Evolutionary conservation across 1,140 invertebrate genomes (phyloP).

Genomic region (Homalodisca vitripennis): DNA sequence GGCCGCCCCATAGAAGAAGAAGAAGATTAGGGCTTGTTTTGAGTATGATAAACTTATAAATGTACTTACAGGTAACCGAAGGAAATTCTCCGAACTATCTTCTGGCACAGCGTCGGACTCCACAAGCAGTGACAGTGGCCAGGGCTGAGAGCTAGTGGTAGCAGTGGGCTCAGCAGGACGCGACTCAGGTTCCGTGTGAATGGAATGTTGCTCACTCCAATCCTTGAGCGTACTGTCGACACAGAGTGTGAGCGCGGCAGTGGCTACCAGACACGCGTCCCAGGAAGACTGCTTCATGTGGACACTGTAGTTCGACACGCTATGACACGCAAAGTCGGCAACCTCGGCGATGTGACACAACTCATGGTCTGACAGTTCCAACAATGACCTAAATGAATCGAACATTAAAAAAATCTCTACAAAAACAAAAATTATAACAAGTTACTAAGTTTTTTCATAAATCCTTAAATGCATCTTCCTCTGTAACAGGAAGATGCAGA

Average conservation of each 20-base stretch:
- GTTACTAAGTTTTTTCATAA: neutral
- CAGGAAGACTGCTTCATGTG: conserved; percentile 46
- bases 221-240: conserved; percentile 47
- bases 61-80: neutral
- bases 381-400: neutral
- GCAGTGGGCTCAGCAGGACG: neutral
- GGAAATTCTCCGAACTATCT: neutral
- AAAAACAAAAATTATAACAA: neutral
- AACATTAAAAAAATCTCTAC: neutral
- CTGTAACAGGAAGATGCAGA: neutral
- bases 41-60: too few relatives aligned
- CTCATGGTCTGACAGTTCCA: neutral
- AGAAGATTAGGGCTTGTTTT: too few relatives aligned
- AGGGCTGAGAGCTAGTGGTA: neutral
- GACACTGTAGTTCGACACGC: neutral
- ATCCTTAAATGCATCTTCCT: neutral
- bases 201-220: neutral
- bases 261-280: conserved; percentile 65
- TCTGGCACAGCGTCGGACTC: too few relatives aligned
- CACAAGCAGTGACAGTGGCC: neutral
- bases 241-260: conserved; percentile 59
- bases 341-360: conserved; percentile 14
- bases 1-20: too few relatives aligned
- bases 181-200: too few relatives aligned
- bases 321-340: neutral